Evolutionary conservation across 35 echinoderm and acorn worm genomes (phyloP).

Genomic region (Patiria miniata): DNA sequence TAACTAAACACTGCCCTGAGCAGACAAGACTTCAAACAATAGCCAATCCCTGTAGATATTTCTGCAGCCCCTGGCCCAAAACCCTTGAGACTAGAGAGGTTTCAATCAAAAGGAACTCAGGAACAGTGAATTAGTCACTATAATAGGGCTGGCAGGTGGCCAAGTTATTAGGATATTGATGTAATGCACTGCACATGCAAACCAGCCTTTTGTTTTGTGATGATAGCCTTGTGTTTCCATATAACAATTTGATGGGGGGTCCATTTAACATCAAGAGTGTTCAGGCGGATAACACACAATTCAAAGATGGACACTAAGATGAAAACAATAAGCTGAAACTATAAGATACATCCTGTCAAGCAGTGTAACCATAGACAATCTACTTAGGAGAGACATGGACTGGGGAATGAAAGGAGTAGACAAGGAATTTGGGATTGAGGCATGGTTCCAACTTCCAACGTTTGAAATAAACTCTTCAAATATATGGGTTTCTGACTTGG

Average conservation of each 20-base stretch:
- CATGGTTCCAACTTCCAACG: no score
- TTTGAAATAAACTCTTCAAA: no score
- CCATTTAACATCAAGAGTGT: neutral
- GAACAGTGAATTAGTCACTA: constrained; percentile 25
- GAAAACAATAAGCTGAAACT: neutral
- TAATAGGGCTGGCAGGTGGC: constrained; percentile 12
- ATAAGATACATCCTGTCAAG: no score
- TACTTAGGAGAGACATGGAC: no score
- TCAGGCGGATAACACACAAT: neutral
- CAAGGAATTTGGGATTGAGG: no score
- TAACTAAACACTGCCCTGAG: no score
- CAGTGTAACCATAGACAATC: no score
- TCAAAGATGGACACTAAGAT: neutral
- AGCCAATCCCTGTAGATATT: neutral
- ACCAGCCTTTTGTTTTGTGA: neutral
- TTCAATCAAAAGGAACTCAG: constrained; percentile 8
- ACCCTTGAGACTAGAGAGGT: neutral
- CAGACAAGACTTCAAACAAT: neutral
- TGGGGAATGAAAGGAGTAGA: no score
- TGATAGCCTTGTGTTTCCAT: constrained; percentile 15
- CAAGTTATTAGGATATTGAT: constrained; percentile 15
- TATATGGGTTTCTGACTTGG: no score
- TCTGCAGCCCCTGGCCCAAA: neutral
- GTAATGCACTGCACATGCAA: constrained; percentile 1
- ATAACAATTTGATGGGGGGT: neutral